Percentiles rank a stretch among this genome's conserved stretches.
phyloP scores from a whole-genome alignment of 2,113 vertebrate genomes.

The Phalacrocorax pelagicus region DNA sequence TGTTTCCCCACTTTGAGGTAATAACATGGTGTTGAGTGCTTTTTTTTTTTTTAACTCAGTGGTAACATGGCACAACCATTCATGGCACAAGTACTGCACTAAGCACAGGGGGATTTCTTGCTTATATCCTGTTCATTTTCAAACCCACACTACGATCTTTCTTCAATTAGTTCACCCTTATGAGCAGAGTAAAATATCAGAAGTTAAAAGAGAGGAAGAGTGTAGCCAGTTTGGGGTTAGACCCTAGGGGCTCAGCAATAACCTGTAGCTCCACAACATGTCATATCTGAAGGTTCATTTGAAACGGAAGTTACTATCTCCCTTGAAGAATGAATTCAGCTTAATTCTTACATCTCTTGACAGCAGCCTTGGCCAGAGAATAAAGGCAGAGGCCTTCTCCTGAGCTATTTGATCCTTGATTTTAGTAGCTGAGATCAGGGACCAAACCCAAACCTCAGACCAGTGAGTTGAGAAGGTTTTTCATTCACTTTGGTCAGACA shows the following conservation, averaged over 20 bases:
- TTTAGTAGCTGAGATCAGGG: not conserved
- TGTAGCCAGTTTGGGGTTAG: not conserved
- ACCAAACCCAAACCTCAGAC: not conserved
- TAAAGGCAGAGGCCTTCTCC: constrained; percentile 25
- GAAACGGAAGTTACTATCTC: not conserved
- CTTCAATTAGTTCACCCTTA: not conserved
- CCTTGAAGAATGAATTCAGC: not conserved
- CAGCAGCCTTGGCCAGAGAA: constrained; percentile 47
- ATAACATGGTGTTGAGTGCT: not conserved
- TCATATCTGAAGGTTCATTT: not conserved
- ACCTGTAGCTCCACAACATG: not conserved
- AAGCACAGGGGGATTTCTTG: rapidly evolving
- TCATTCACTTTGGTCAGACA: not conserved
- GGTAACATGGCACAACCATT: not conserved
- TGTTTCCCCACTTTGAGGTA: not conserved
- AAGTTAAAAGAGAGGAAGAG: not conserved
- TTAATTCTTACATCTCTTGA: constrained; percentile 30
- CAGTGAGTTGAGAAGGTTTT: not conserved
- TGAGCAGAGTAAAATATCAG: not conserved
- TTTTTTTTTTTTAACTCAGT: not conserved
- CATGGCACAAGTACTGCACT: not conserved
- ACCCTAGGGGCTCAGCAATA: not conserved
- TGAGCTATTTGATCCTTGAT: constrained; percentile 43
- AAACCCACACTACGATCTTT: not conserved
- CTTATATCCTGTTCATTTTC: not conserved